Conservation (phyloP, 1,140 invertebrate genomes). For the Solenopsis fugax region DNA sequence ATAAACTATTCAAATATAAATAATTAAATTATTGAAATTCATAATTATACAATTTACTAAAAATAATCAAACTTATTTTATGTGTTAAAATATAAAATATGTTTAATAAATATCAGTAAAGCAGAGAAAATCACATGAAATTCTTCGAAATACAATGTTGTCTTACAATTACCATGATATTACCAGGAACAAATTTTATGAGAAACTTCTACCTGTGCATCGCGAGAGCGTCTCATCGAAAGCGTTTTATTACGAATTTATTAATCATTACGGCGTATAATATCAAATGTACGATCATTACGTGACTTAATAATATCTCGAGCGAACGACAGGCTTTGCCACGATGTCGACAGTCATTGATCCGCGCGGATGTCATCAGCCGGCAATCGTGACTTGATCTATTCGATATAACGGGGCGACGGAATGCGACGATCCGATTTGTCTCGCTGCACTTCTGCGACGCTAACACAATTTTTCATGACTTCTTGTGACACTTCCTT, state of each 20-base stretch:
- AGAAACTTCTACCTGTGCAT: not conserved
- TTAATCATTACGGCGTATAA: not conserved
- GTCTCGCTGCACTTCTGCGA: not conserved
- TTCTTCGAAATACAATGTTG: too few species aligned
- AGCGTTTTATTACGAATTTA: not conserved
- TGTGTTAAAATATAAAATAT: too few species aligned
- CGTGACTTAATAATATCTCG: not conserved
- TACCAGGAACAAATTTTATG: too few species aligned
- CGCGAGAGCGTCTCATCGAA: not conserved
- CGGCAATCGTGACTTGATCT: constrained; percentile 18
- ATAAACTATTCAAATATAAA: too few species aligned
- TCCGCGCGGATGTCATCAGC: constrained; percentile 7
- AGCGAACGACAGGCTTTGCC: not conserved
- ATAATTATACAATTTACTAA: too few species aligned
- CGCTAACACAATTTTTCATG: not conserved
- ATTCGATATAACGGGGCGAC: constrained; percentile 19
- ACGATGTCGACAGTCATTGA: constrained; percentile 17
- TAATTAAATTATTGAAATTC: too few species aligned
- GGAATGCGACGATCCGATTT: not conserved
- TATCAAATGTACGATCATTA: not conserved
- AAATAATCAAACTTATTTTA: too few species aligned
- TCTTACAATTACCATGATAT: too few species aligned
- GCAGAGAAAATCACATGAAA: too few species aligned
- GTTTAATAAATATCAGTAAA: too few species aligned
- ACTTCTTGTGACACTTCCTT: constrained; percentile 28